These are phyloP conservation scores for Lepisosteus osseus DNA, from an alignment of 2,113 vertebrate genomes.

Conservation along the genomic window DNA sequence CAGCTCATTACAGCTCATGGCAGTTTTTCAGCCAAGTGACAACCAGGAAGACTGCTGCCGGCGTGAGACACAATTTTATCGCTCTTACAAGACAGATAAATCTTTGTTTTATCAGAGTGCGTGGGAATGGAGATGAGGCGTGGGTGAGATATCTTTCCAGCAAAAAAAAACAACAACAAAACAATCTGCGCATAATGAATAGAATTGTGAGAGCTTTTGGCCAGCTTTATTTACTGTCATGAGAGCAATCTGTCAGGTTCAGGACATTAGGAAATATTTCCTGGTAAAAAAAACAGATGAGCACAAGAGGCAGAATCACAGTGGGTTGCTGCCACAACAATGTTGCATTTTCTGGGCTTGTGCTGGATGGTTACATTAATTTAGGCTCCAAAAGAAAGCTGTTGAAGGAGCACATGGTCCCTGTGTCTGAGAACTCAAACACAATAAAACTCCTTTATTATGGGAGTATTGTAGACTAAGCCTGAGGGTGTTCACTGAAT, in stretches of 20 bases:
- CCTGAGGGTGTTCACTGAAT: too few species aligned
- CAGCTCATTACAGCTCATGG: not conserved
- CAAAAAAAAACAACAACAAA: not conserved
- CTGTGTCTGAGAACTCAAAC: too few species aligned
- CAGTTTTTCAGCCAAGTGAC: not conserved
- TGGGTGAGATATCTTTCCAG: not conserved
- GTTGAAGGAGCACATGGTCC: too few species aligned
- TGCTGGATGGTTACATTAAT: too few species aligned
- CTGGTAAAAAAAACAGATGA: not conserved
- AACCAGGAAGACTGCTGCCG: not conserved
- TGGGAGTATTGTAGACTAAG: too few species aligned
- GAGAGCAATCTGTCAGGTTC: not conserved
- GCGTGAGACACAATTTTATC: not conserved
- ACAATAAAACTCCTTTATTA: too few species aligned
- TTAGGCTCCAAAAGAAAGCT: too few species aligned
- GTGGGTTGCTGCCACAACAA: too few species aligned
- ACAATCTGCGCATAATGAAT: not conserved
- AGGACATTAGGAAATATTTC: not conserved
- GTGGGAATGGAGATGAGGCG: not conserved
- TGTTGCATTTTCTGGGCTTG: too few species aligned
- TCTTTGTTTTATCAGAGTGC: not conserved
- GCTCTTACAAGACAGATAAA: constrained; percentile 5
- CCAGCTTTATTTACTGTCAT: not conserved
- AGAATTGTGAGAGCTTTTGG: not conserved
- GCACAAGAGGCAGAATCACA: too few species aligned